Percentiles rank a stretch among this genome's conserved stretches.
Evolutionary conservation across 2,888 invertebrate species (phyloP).

Genomic region (Leptinotarsa peninsularis): DNA sequence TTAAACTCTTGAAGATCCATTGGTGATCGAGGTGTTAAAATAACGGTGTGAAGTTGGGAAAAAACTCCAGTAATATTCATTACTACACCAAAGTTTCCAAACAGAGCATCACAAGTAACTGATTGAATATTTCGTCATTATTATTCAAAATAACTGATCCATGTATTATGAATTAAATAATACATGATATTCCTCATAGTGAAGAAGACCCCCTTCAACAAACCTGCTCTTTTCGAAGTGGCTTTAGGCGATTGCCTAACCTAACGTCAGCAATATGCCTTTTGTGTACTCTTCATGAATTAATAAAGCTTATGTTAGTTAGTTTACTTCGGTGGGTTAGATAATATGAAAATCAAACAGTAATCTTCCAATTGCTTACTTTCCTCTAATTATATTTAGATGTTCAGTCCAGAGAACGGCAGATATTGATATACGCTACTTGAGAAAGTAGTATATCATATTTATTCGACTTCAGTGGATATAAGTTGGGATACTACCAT

Average conservation of each 20-base stretch:
- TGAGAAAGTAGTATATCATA: no score
- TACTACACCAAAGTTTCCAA: no score
- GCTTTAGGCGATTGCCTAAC: conserved; percentile 4
- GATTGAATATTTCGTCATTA: no score
- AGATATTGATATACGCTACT: neutral
- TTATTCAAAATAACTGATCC: neutral
- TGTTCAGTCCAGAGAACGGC: neutral
- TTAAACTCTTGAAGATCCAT: no score
- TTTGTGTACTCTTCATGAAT: conserved; percentile 20
- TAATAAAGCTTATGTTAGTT: neutral
- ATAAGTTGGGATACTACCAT: no score
- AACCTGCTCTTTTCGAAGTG: neutral
- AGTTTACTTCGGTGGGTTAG: neutral
- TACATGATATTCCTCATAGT: neutral
- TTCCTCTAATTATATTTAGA: neutral
- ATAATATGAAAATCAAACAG: conserved; percentile 15
- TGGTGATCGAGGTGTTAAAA: no score
- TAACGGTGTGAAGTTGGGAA: no score
- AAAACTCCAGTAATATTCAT: no score
- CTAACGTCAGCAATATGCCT: conserved; percentile 19
- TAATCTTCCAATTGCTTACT: neutral
- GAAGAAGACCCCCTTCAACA: conserved; percentile 11
- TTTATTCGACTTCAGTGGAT: no score
- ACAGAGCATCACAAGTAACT: no score
- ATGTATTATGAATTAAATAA: neutral